phyloP scores from a whole-genome alignment of 2,888 invertebrate species.

The Heteromyza rotundicornis region DNA sequence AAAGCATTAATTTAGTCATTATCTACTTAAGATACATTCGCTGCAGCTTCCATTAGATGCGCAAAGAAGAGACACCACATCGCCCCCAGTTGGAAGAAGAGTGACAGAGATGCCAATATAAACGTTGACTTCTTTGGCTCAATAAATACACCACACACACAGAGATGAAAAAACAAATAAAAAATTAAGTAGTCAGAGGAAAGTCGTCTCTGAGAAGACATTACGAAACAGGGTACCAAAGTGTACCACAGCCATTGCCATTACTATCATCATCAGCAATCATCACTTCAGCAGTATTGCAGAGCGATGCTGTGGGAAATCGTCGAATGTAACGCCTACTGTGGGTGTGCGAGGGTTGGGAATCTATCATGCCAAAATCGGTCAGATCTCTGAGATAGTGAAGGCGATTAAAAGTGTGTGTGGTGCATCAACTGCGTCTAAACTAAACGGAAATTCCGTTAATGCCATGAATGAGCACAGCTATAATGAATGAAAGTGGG shows the following conservation, averaged over 20 bases:
- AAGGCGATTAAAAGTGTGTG: neutral
- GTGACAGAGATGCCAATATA: conserved; percentile 42
- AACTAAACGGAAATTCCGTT: conserved; percentile 24
- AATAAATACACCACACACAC: conserved; percentile 54
- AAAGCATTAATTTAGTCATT: conserved; percentile 64
- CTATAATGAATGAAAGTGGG: conserved; percentile 32
- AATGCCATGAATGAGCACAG: conserved; percentile 12
- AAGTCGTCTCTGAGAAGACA: neutral
- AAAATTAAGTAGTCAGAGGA: conserved; percentile 10
- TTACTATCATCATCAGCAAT: neutral
- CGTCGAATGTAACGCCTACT: conserved; percentile 3
- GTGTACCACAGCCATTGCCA: neutral
- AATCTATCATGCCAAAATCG: conserved; percentile 12
- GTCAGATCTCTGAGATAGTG: conserved; percentile 16
- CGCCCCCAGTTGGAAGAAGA: conserved; percentile 7
- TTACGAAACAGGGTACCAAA: no score
- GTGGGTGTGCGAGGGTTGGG: conserved; percentile 10
- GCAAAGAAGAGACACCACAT: conserved; percentile 5
- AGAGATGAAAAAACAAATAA: conserved; percentile 29
- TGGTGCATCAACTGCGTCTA: conserved; percentile 14
- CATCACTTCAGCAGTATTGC: neutral
- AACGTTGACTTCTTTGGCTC: conserved; percentile 55
- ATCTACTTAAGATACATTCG: conserved; percentile 59
- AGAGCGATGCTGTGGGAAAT: neutral
- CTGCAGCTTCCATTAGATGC: conserved; percentile 1